phyloP scores from a whole-genome alignment of 2,888 invertebrate species.

The Aphrophora alni region DNA sequence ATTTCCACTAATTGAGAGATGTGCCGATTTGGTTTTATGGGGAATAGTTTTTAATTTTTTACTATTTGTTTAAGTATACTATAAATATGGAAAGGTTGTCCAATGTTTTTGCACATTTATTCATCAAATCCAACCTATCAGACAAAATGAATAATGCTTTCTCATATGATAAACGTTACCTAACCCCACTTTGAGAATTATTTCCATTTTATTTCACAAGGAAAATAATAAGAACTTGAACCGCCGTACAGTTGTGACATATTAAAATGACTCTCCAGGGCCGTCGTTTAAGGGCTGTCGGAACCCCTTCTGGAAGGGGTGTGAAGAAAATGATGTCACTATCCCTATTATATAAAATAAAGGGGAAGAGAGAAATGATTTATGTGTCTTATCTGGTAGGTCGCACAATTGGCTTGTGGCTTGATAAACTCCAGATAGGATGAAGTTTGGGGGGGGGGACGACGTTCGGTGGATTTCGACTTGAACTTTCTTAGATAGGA shows the following conservation, averaged over 20 bases:
- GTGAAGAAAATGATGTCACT: slow-evolving; percentile 22
- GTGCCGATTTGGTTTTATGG: no score
- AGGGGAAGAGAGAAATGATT: slow-evolving; percentile 19
- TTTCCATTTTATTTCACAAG: slow-evolving; percentile 31
- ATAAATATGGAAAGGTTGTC: no score
- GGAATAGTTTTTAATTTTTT: no score
- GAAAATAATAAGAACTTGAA: slow-evolving; percentile 34
- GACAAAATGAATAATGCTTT: no score
- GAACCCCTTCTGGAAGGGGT: slow-evolving; percentile 22
- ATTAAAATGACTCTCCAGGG: slow-evolving; percentile 46
- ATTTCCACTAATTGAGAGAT: no score
- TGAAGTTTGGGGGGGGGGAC: slow-evolving; percentile 6
- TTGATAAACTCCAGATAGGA: slow-evolving; percentile 17
- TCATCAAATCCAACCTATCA: no score
- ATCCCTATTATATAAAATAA: slow-evolving; percentile 24
- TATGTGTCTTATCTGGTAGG: slow-evolving; percentile 22
- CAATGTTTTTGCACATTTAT: no score
- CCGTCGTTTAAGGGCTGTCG: slow-evolving; percentile 32
- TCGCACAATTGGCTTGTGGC: slow-evolving; percentile 29
- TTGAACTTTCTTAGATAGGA: background rate
- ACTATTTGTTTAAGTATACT: no score
- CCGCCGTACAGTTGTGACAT: slow-evolving; percentile 45
- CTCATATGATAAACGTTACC: background rate
- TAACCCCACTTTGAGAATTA: slow-evolving; percentile 13
- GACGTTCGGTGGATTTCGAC: background rate